Evolutionary conservation across 2,888 invertebrate species (phyloP).

Genomic region (Amphipyra tragopoginis): DNA sequence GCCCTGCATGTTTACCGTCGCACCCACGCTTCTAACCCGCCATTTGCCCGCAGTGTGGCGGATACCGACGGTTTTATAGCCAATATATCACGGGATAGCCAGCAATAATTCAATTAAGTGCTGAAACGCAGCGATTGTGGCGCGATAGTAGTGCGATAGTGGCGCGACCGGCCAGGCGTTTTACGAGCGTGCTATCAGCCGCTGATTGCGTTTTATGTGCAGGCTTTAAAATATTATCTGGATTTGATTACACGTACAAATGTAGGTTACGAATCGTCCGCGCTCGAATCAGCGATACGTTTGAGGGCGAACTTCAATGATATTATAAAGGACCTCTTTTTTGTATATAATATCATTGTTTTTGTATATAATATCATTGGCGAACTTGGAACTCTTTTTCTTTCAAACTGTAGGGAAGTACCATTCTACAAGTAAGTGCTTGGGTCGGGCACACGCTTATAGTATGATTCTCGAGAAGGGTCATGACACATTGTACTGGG

Average conservation of each 20-base stretch:
- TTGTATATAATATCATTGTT: too few relatives aligned
- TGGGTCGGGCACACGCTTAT: too few relatives aligned
- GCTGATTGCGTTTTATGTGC: slow-evolving; percentile 30
- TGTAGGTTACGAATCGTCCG: slow-evolving; percentile 4
- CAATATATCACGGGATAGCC: slow-evolving; percentile 26
- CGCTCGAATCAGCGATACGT: neutral
- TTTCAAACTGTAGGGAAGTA: too few relatives aligned
- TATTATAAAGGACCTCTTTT: too few relatives aligned
- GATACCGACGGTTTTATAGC: slow-evolving; percentile 7
- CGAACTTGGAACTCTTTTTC: too few relatives aligned
- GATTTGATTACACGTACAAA: slow-evolving; percentile 16
- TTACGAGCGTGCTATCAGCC: slow-evolving; percentile 33
- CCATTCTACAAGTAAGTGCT: too few relatives aligned
- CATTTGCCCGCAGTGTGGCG: neutral
- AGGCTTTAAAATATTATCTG: slow-evolving; percentile 30
- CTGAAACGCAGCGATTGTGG: slow-evolving; percentile 24
- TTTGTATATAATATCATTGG: too few relatives aligned
- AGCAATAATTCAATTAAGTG: slow-evolving; percentile 41
- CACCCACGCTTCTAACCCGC: neutral
- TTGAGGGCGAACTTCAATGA: neutral
- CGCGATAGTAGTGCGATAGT: too few relatives aligned
- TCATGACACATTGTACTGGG: too few relatives aligned
- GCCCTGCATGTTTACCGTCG: neutral
- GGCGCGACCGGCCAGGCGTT: neutral
- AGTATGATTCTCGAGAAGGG: too few relatives aligned